These are phyloP conservation scores for Cirrhinus molitorella DNA, from an alignment of 2,797 vertebrate genomes.

Conservation along the genomic window DNA sequence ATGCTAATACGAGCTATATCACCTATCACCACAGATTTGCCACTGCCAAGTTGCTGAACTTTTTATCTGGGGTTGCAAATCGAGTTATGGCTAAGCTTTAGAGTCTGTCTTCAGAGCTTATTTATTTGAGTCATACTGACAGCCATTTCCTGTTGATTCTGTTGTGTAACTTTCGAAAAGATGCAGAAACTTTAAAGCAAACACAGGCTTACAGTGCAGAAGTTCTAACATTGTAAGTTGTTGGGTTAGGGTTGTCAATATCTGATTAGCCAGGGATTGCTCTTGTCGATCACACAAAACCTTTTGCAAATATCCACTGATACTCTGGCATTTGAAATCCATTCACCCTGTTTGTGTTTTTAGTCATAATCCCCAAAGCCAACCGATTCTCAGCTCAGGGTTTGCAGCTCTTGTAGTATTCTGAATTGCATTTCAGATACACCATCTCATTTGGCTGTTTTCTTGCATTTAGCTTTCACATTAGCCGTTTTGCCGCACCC, in stretches of 20 bases:
- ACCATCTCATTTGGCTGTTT: constrained; percentile 11
- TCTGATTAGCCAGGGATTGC: constrained; percentile 1
- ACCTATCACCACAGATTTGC: constrained; percentile 4
- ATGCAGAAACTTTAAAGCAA: neutral
- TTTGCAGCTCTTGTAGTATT: constrained; percentile 5
- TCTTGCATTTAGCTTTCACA: constrained; percentile 22
- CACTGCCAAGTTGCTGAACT: neutral
- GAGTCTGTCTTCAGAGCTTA: neutral
- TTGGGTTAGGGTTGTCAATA: neutral
- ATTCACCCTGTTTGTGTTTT: neutral
- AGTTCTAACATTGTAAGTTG: neutral
- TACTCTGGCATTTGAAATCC: neutral
- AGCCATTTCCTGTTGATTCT: neutral
- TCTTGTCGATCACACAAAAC: constrained; percentile 8
- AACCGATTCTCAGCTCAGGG: neutral
- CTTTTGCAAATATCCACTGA: constrained; percentile 1
- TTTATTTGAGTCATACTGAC: constrained; percentile 11
- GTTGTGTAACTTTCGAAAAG: neutral
- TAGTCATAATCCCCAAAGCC: constrained; percentile 14
- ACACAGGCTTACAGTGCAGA: neutral
- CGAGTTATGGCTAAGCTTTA: neutral
- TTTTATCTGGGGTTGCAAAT: neutral
- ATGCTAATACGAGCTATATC: neutral
- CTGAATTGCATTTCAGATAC: constrained; percentile 1
- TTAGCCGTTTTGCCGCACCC: constrained; percentile 13